Evolutionary conservation across 2,113 vertebrate species (phyloP), one percentile per base, ranked within the genome.

Genomic region (Ochotona princeps): DNA sequence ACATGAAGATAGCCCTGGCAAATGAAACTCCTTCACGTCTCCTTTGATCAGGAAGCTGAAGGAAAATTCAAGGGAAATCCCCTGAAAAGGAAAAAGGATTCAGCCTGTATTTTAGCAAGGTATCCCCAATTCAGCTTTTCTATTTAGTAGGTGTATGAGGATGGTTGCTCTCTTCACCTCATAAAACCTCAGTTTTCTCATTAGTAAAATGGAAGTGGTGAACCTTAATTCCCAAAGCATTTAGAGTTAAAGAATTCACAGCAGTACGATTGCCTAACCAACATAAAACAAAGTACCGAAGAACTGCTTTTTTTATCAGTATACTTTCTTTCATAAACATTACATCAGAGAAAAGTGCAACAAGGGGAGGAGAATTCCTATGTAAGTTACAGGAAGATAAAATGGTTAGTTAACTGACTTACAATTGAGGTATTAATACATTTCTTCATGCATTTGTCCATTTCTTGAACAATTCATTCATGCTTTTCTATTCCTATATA

Each of bases 401-500:
- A 95, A 78, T 79, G 11, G 20, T 54, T 85, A 92, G 30, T 78
- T 60, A 28, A 67, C 61, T 61, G 10, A 63, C 69, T 72, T 26
- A 63, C 67, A 51, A 83, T 54, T 49, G 65, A 74, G 26, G 65
- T 30, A 70, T 65, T 72, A 35, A 66, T 85, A 8, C 5, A 49
- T 76, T n/a, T 61, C 9, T 84, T 84, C 7, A 83, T 30, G 61
- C n/a, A 30, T 76, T 74, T 65, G n/a, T n/a, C 1, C 73, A 87
- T 79, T 7, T 28, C 38, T 66, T 57, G 32, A 75, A 8, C 35
- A 44, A 8, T 83, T 81, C 38, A 47, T 70, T 91, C 21, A 60
- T 93, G 80, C n/a, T 51, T 83, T 91, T 21, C 66, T 5, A 89
- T 82, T 76, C 54, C 75, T 47, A 74, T 73, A 25, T 72, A 83